Evolutionary conservation across 2,797 vertebrate species (phyloP).

Genomic region (Cossypha caffra): DNA sequence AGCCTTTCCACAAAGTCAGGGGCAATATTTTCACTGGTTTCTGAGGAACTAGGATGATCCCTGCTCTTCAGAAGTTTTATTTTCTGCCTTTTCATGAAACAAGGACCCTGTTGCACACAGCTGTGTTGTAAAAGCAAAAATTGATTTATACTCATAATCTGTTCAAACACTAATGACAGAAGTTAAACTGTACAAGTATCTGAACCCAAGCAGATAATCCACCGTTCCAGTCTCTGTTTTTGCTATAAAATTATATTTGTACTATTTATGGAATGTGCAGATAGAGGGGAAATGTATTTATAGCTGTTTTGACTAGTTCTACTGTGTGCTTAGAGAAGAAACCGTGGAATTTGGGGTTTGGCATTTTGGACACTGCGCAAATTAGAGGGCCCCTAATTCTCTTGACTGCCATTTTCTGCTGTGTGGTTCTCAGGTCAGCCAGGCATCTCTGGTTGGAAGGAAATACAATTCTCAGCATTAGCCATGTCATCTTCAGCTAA

Average conservation of each 20-base stretch:
- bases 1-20: background rate
- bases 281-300: conserved; percentile 53
- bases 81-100: background rate
- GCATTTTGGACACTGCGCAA: conserved; percentile 37
- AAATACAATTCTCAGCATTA: background rate
- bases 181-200: background rate
- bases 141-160: background rate
- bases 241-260: conserved; percentile 55
- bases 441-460: background rate
- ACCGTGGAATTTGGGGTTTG: conserved; percentile 61
- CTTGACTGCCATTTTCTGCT: background rate
- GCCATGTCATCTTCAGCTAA: background rate
- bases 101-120: background rate
- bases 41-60: background rate
- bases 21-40: background rate
- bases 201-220: background rate
- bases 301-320: conserved; percentile 40
- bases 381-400: conserved; percentile 21
- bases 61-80: background rate
- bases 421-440: conserved; percentile 28
- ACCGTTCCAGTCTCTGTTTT: background rate
- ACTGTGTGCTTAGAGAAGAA: conserved; percentile 57
- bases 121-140: background rate
- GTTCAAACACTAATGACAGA: background rate
- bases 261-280: conserved; percentile 62